Percentiles rank a stretch among this genome's conserved stretches.
These are phyloP conservation scores for Drosophila ustulata DNA, from an alignment of 2,888 invertebrate genomes.

Conservation along the genomic window DNA sequence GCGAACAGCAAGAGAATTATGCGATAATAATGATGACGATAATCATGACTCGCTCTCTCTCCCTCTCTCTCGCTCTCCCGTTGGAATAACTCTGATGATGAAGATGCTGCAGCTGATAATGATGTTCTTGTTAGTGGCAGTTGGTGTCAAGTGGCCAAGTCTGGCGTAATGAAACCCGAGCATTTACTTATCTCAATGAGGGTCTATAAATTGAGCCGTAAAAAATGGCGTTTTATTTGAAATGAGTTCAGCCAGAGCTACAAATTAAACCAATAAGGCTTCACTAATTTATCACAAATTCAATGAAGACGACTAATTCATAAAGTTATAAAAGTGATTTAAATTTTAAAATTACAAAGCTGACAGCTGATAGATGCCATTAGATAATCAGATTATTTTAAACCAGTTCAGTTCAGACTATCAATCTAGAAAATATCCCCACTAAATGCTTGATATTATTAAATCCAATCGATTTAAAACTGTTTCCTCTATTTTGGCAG, in stretches of 20 bases:
- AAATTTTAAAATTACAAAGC: neutral
- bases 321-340: neutral
- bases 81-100: constrained; percentile 5
- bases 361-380: neutral
- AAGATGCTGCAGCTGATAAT: constrained; percentile 24
- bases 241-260: constrained; percentile 2
- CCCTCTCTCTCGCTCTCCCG: neutral
- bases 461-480: neutral
- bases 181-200: constrained; percentile 21
- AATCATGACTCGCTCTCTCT: neutral
- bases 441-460: neutral
- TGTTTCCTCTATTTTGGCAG: neutral
- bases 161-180: constrained; percentile 17
- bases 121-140: constrained; percentile 27
- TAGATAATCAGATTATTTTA: neutral
- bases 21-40: constrained; percentile 7
- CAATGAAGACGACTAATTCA: neutral
- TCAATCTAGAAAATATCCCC: neutral
- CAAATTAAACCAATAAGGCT: neutral
- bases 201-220: constrained; percentile 29
- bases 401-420: neutral
- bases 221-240: constrained; percentile 13
- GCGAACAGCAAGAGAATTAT: constrained; percentile 11
- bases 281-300: neutral
- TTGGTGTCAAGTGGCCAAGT: constrained; percentile 42